These are phyloP conservation scores for Shinisaurus crocodilurus DNA, from an alignment of 2,113 vertebrate species.

Conservation along the genomic window DNA sequence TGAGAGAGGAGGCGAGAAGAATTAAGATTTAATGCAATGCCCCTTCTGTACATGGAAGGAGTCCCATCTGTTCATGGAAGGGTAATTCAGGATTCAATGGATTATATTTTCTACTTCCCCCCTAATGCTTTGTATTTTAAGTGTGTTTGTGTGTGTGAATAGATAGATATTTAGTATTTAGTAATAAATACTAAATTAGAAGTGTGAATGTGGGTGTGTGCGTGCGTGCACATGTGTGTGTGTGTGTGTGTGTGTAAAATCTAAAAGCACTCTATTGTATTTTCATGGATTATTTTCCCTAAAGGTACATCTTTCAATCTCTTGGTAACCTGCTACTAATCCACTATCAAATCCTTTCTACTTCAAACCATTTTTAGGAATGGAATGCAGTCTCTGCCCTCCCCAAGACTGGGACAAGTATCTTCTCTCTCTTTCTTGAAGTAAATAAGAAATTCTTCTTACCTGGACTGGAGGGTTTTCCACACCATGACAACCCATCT, in stretches of 20 bases:
- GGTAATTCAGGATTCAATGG: too few species aligned
- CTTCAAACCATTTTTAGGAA: not conserved
- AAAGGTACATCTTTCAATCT: not conserved
- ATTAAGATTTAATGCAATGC: not conserved
- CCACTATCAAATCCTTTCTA: not conserved
- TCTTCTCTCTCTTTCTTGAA: not conserved
- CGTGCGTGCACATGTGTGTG: too few species aligned
- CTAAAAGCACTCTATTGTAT: not conserved
- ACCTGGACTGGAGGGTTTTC: conserved; percentile 71
- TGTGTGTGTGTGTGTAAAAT: not conserved
- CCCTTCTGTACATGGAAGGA: not conserved
- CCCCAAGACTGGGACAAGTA: not conserved
- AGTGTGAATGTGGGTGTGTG: too few species aligned
- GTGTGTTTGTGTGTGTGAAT: too few species aligned
- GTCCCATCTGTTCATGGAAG: too few species aligned
- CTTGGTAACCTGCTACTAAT: not conserved
- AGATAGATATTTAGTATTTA: too few species aligned
- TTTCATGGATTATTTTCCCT: not conserved
- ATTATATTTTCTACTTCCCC: not conserved
- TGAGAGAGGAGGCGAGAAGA: not conserved
- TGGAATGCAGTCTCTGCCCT: not conserved
- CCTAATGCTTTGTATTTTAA: not conserved
- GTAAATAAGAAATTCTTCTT: conserved; percentile 14
- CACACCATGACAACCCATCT: conserved; percentile 86
- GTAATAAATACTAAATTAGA: too few species aligned